Base-by-base conservation (phyloP, 2,888 invertebrate species). In the Petrolisthes cinctipes region DNA sequence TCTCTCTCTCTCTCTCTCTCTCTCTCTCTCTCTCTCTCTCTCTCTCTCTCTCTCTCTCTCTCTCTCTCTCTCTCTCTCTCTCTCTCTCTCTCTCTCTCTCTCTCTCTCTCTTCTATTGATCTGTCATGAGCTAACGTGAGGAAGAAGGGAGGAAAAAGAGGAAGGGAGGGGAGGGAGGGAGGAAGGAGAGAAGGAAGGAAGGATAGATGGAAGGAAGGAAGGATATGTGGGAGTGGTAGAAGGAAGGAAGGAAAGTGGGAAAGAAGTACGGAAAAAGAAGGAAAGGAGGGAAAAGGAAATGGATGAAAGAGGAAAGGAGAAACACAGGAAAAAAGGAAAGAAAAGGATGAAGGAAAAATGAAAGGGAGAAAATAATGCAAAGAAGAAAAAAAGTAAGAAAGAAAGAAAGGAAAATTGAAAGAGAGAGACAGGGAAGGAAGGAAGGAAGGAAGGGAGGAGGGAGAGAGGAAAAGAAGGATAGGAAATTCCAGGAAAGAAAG, bases 61-160 rank as follows among this genome's bases (percentile, higher is more conserved):
- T 91, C 91, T 85, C 87, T 82, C 73, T 86, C 78, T 51, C 83
- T 78, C 73, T 51, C 85, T 88, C 90, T 84, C 86, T 90, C 87
- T 85, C 91, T 91, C 89, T 90, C 85, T 85, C 83, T 88, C 76
- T 86, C 91, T 82, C 91, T 83, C 86, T 89, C 90, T 86, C 85
- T 68, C 89, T 82, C 76, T 68, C 82, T 68, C 82, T 51, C 68
- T 17, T 37, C 20, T 20, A 14, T 17, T 61, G 11, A 14, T 17
- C 23, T 75, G 5, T 56, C 5, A 4, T 61, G 61, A 61, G 1
- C 61, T 3, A 61, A 11, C 51, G 4, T 51, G 0, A 5, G 17
- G 9, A 5, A 17, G 9, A 11, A 0, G 61, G 9, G 3, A 23
- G 17, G 23, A 51, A 5, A 11, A 5, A 51, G 11, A 37, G 11